Evolutionary conservation across 1,140 invertebrate genomes (phyloP), one percentile per base, ranked within the genome.

Genomic region (Drosophila ambigua): DNA sequence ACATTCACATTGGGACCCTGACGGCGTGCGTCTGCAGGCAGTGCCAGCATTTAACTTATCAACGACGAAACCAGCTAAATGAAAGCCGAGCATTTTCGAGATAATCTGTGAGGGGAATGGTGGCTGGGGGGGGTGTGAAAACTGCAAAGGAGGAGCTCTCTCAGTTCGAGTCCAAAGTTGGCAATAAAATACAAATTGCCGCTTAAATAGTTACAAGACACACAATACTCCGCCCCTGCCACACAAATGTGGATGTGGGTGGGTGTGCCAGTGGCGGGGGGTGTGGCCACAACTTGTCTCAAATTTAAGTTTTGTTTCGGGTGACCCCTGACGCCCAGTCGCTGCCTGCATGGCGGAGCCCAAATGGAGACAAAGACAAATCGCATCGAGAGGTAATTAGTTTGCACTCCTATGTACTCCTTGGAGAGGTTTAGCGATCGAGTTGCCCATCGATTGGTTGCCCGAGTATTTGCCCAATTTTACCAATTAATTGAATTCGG

Each of bases 161-260:
- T 60, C 16, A 54, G 49, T 43, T 57, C 16, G 45, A 53, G 62
- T 69, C 61, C 61, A 75, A 75, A 75, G 72, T 88, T 88, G 83
- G 75, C 83, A 87, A 87, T 87, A 79, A 87, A 87, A 87, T 87
- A 83, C 84, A 83, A 88, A 88, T 88, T 88, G 83, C 83, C 84
- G 84, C 84, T 88, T 88, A 79, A 88, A 88, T 83, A 88, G 79
- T 89, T 88, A 73, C 79, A 82, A 83, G 71, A 67, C 46, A 59
- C n/a, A 45, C 24, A 74, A 64, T 65, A 64, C 71, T 49, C 61
- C 69, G 53, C 53, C 20, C 23, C 24, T 15, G 16, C 15, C 8
- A 60, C 24, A 35, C 23, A n/a, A 74, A 64, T 54, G 50, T 54
- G 50, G 58, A 63, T 61, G 49, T 54, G 52, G 46, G 48, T 52